These are phyloP conservation scores for Loris lydekkerianus DNA, from an alignment of 2,797 vertebrate genomes.

Conservation along the genomic window DNA sequence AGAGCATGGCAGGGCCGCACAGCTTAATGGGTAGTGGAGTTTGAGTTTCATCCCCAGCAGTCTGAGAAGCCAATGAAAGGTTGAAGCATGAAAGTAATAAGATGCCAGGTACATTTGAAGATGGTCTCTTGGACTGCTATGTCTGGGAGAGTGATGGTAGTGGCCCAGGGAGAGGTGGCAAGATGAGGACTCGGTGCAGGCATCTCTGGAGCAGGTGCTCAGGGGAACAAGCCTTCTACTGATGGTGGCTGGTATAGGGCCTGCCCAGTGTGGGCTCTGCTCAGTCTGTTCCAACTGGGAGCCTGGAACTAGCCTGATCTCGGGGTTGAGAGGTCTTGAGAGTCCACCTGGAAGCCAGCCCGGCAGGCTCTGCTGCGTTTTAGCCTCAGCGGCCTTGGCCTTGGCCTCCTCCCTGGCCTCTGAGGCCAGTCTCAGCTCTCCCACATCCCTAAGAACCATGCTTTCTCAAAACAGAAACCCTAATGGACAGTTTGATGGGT, in stretches of 20 bases:
- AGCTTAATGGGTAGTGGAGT: not conserved
- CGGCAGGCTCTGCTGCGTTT: no score
- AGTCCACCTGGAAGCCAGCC: not conserved
- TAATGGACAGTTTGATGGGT: not conserved
- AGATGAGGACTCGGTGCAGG: not conserved
- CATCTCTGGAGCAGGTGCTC: not conserved
- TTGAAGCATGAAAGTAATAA: not conserved
- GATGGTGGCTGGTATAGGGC: accelerated
- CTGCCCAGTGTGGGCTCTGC: not conserved
- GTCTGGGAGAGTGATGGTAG: not conserved
- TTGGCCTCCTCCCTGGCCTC: not conserved
- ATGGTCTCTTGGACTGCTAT: not conserved
- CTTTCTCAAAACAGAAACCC: not conserved
- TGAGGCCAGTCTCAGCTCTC: not conserved
- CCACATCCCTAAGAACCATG: not conserved
- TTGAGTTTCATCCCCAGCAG: not conserved
- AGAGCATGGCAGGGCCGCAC: not conserved
- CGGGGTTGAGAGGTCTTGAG: not conserved
- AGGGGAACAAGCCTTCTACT: accelerated
- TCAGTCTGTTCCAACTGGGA: not conserved
- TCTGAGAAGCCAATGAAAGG: not conserved
- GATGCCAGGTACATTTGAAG: not conserved
- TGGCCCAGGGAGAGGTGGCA: not conserved
- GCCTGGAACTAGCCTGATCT: not conserved
- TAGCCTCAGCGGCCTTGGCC: not conserved